Base-by-base conservation (phyloP, 2,888 invertebrate species). In the Conops quadrifasciatus region DNA sequence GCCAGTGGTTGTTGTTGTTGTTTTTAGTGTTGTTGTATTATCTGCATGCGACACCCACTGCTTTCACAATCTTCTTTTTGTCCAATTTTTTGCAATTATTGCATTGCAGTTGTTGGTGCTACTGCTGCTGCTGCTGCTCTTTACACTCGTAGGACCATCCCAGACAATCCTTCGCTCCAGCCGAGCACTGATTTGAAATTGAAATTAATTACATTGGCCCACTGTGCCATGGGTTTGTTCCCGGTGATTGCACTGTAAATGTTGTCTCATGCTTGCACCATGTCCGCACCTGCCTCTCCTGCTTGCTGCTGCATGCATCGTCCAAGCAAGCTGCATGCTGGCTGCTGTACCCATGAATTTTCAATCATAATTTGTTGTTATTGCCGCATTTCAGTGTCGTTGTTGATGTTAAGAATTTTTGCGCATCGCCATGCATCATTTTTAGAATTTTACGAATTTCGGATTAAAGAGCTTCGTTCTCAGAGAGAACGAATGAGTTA, bases 221-320 rank as follows among this genome's bases (percentile, higher is more conserved):
- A 66, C 71, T 65, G 70, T 65, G 59, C 43, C 56, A 43, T 53
- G 45, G 53, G 67, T 28, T 49, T 49, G 19, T 56, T 67, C 19
- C 45, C 47, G 28, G 9, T 45, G 47, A 21, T 64, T 43, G 21
- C 26, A 71, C 71, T 72, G 72, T 16, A 45, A 62, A 43, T 19
- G 67, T 58, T 26, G 21, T 49, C 66, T 59, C 72, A 67, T 53
- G 43, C 24, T n/a, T n/a, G n/a, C 72, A 74, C 72, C 76, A 75
- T 75, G 73, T 77, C 77, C 73, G 75, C 71, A 75, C 73, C 72
- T 70, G 36, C 36, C 66, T 19, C 15, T 15, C 58, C 53, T 24
- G 53, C 19, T 24, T 26, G 67, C 26, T 47, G 60, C 19, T 47
- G n/a, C 16, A 49, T 70, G 72, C 72, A n/a, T 21, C 15, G 67